These are phyloP conservation scores for Himantopus leucocephalus DNA, from an alignment of 2,113 vertebrate genomes.

Conservation along the genomic window DNA sequence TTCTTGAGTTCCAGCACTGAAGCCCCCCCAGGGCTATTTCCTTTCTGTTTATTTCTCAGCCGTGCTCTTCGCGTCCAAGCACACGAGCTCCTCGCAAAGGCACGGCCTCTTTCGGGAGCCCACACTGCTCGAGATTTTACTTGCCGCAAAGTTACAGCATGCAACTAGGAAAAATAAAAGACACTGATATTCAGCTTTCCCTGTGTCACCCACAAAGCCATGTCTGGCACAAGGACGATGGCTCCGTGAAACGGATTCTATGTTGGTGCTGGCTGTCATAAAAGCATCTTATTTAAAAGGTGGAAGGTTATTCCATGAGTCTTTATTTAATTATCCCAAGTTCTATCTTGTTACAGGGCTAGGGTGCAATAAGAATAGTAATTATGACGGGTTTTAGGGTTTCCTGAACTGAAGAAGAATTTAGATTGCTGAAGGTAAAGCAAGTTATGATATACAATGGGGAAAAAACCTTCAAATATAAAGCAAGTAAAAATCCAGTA, in stretches of 20 bases:
- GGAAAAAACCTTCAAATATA: background rate
- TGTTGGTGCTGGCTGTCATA: background rate
- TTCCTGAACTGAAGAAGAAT: background rate
- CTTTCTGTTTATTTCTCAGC: background rate
- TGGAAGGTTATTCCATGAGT: background rate
- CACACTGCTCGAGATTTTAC: background rate
- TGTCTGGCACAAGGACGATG: background rate
- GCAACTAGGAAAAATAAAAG: background rate
- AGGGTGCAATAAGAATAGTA: background rate
- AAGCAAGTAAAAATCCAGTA: background rate
- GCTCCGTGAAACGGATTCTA: background rate
- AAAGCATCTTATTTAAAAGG: background rate
- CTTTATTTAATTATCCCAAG: background rate
- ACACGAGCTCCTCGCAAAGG: background rate
- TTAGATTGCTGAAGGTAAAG: background rate
- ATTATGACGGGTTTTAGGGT: background rate
- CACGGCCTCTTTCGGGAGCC: background rate
- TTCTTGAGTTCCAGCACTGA: background rate
- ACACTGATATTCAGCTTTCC: background rate
- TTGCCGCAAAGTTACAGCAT: background rate
- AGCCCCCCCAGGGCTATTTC: background rate
- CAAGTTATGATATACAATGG: background rate
- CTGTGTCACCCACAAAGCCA: background rate
- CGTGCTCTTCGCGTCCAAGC: fast-evolving
- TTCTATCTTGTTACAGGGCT: background rate